These are phyloP conservation scores for Montipora cactus DNA, from an alignment of 64 coral and sea anemone species.

Conservation along the genomic window DNA sequence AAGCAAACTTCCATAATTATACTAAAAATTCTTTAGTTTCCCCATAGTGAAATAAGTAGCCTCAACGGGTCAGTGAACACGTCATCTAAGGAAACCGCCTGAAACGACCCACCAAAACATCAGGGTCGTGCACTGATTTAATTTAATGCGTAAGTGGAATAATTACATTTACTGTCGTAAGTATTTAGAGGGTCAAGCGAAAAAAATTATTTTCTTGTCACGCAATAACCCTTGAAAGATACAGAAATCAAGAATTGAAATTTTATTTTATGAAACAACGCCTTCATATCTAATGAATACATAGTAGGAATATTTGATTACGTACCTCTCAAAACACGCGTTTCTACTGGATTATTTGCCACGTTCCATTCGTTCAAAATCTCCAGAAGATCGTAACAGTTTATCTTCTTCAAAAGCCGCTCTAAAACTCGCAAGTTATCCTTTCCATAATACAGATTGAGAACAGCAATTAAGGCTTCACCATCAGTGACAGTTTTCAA, in stretches of 20 bases:
- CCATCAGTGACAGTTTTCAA: constrained; percentile 71
- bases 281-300: background rate
- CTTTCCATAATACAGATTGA: constrained; percentile 75
- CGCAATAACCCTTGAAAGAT: background rate
- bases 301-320: background rate
- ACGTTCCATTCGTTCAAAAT: constrained; percentile 71
- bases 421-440: constrained; percentile 81
- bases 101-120: too few species aligned
- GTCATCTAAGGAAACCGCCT: too few species aligned
- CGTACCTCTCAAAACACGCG: constrained; percentile 68
- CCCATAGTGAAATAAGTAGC: too few species aligned
- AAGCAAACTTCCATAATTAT: too few species aligned
- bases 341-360: constrained; percentile 40
- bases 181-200: background rate
- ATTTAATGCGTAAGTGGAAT: too few species aligned
- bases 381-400: constrained; percentile 68
- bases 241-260: background rate
- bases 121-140: too few species aligned
- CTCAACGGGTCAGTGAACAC: too few species aligned
- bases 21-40: too few species aligned
- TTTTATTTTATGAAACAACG: background rate
- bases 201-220: background rate
- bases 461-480: constrained; percentile 56
- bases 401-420: constrained; percentile 71
- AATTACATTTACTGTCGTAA: too few species aligned